Conservation (phyloP, 2,113 vertebrate genomes). For the Aramus guarauna region DNA sequence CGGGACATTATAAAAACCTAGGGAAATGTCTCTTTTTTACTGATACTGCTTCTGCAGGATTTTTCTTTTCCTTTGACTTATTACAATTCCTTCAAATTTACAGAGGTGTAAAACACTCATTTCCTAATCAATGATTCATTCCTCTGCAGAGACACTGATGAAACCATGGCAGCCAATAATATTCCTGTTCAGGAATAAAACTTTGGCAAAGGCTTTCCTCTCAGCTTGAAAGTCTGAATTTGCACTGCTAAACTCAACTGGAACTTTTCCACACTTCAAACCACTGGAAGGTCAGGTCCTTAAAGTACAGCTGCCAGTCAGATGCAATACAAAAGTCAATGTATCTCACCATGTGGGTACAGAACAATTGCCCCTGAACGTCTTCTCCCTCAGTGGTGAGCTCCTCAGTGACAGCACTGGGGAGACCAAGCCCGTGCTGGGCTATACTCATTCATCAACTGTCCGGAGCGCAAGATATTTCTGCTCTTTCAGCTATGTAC, state of each 20-base stretch:
- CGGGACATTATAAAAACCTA: background rate
- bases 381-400: background rate
- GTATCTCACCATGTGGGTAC: background rate
- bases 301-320: background rate
- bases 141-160: background rate
- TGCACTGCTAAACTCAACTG: background rate
- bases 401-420: background rate
- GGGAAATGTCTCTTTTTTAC: background rate
- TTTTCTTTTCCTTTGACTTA: background rate
- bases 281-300: background rate
- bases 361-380: background rate
- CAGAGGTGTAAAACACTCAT: background rate
- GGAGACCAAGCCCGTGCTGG: background rate
- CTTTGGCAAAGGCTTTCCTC: background rate
- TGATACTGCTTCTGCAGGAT: background rate
- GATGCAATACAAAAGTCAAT: background rate
- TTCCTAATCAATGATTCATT: background rate
- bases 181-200: background rate
- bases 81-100: background rate
- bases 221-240: background rate
- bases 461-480: background rate
- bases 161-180: background rate
- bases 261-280: background rate
- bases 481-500: background rate
- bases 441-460: background rate